Evolutionary conservation across 2,113 vertebrate genomes (phyloP).

Genomic region (Casuarius casuarius): DNA sequence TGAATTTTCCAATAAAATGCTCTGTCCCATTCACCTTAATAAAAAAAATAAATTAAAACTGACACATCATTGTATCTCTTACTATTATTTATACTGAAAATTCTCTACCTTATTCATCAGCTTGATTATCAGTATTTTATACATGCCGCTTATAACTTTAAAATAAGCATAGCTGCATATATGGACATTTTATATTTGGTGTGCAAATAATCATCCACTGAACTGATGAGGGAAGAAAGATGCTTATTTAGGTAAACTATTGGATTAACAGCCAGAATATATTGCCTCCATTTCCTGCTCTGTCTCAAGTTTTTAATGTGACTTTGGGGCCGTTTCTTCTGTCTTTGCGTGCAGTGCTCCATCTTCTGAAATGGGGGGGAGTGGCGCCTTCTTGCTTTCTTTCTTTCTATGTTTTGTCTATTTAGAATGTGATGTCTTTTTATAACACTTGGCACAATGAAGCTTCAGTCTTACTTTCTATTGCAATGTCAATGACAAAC

Average conservation of each 20-base stretch:
- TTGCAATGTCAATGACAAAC: neutral
- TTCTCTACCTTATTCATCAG: neutral
- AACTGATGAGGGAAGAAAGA: neutral
- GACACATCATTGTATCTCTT: neutral
- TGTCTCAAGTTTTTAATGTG: neutral
- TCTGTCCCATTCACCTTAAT: neutral
- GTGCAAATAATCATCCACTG: neutral
- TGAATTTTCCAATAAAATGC: rapidly evolving
- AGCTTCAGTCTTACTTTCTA: neutral
- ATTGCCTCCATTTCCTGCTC: neutral
- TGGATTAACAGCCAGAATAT: neutral
- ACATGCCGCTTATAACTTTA: neutral
- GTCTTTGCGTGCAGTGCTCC: neutral
- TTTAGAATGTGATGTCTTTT: neutral
- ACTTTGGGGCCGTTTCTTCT: neutral
- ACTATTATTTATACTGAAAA: neutral
- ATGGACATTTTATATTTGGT: neutral
- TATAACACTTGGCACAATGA: neutral
- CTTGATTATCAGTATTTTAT: neutral
- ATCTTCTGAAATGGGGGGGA: neutral
- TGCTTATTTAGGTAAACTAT: neutral
- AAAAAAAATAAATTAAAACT: neutral
- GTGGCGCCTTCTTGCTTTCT: neutral
- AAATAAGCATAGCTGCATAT: neutral
- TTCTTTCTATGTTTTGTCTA: neutral